phyloP scores from a whole-genome alignment of 2,113 vertebrate species.

The Myiopsitta monachus region DNA sequence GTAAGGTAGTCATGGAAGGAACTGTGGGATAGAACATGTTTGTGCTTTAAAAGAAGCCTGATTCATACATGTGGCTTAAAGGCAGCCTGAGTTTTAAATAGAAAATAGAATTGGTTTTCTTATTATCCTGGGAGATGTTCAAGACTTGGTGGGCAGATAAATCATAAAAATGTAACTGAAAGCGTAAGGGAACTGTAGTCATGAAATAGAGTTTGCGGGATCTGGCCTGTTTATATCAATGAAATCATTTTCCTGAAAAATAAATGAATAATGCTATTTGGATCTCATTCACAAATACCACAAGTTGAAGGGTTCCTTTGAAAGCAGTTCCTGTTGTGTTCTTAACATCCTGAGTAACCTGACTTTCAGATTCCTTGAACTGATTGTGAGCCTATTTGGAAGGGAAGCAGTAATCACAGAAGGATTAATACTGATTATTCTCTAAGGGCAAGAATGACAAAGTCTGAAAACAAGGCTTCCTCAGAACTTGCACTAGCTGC shows the following conservation, averaged over 20 bases:
- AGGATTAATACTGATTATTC: slow-evolving; percentile 37
- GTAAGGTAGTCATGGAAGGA: background rate
- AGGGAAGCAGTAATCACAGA: background rate
- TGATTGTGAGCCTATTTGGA: slow-evolving; percentile 29
- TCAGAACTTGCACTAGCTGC: background rate
- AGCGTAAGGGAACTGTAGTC: background rate
- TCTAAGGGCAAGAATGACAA: background rate
- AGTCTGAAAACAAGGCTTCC: slow-evolving; percentile 1
- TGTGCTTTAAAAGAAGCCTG: background rate
- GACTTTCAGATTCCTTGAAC: slow-evolving; percentile 24
- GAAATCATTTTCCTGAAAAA: slow-evolving; percentile 54
- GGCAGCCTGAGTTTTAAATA: slow-evolving; percentile 28
- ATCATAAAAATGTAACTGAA: slow-evolving; percentile 4
- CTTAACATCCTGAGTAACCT: slow-evolving; percentile 24
- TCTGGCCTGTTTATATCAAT: slow-evolving; percentile 38
- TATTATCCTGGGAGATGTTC: slow-evolving; percentile 36
- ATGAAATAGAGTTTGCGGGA: background rate
- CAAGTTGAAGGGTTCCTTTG: slow-evolving; percentile 39
- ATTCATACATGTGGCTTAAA: background rate
- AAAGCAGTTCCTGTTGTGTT: slow-evolving; percentile 37
- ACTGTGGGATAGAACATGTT: background rate
- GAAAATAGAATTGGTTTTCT: slow-evolving; percentile 30
- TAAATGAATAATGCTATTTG: slow-evolving; percentile 61
- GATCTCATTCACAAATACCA: slow-evolving; percentile 54
- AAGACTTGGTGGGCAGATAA: slow-evolving; percentile 15